Percentiles rank a stretch among this genome's conserved stretches.
Evolutionary conservation across 1,140 invertebrate genomes (phyloP).

Genomic region (Pissodes strobi): DNA sequence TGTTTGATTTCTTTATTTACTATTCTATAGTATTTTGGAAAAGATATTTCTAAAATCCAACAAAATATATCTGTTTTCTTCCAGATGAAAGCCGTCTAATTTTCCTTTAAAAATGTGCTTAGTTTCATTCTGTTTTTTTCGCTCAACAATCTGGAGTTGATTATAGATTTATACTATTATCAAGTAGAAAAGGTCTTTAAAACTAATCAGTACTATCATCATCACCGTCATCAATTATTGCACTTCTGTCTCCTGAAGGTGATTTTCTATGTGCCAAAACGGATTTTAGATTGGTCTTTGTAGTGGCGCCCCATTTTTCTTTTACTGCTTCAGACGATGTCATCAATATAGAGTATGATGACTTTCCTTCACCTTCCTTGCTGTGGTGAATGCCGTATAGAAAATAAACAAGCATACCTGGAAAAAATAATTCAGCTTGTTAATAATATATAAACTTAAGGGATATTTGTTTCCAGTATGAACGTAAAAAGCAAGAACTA

Average conservation of each 20-base stretch:
- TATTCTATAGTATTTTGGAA: too few relatives aligned
- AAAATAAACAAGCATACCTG: constrained; percentile 86
- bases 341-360: constrained; percentile 68
- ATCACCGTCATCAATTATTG: constrained; percentile 53
- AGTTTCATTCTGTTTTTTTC: too few relatives aligned
- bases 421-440: too few relatives aligned
- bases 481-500: too few relatives aligned
- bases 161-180: neutral
- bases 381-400: constrained; percentile 88
- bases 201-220: constrained; percentile 44
- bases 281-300: constrained; percentile 55
- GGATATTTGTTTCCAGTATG: neutral
- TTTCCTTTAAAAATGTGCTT: neutral
- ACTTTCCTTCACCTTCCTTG: constrained; percentile 70
- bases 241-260: constrained; percentile 45
- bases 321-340: constrained; percentile 67
- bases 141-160: too few relatives aligned
- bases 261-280: constrained; percentile 50
- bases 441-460: neutral
- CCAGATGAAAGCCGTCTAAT: neutral
- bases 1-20: too few relatives aligned
- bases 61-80: too few relatives aligned
- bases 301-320: constrained; percentile 65
- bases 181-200: neutral
- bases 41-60: too few relatives aligned